phyloP scores from a whole-genome alignment of 2,888 invertebrate species.

The Anodontia alba region DNA sequence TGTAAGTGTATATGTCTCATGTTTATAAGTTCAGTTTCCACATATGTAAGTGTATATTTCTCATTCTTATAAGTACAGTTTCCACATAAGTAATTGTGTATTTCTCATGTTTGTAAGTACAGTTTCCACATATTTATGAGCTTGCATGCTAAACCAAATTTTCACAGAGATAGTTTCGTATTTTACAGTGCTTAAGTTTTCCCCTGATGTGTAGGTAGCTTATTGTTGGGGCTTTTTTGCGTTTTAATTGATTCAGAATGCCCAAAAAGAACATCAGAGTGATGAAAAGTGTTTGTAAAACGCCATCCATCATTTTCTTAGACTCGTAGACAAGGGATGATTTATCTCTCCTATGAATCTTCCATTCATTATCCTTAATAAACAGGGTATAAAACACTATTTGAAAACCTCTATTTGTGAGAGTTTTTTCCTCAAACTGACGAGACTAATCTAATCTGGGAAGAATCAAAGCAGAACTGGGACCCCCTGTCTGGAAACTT shows the following conservation, averaged over 20 bases:
- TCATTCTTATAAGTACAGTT: too few species aligned
- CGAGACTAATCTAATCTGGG: constrained; percentile 1
- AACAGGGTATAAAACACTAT: constrained; percentile 14
- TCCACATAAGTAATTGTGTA: too few species aligned
- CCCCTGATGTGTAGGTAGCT: neutral
- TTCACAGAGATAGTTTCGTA: too few species aligned
- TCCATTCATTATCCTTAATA: constrained; percentile 18
- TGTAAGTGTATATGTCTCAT: too few species aligned
- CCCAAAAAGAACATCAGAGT: neutral
- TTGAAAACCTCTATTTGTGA: constrained; percentile 14
- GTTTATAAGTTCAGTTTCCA: too few species aligned
- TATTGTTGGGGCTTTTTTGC: neutral
- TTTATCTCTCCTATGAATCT: neutral
- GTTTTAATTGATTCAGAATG: constrained; percentile 11
- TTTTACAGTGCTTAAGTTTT: too few species aligned
- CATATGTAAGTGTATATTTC: too few species aligned
- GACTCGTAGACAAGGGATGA: neutral
- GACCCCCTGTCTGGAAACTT: constrained; percentile 11
- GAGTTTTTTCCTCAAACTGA: constrained; percentile 4
- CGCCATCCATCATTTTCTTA: neutral
- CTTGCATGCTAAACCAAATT: too few species aligned
- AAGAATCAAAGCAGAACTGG: constrained; percentile 4
- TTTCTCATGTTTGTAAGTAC: too few species aligned
- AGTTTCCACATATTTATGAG: too few species aligned
- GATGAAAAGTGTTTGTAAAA: constrained; percentile 12